Base-by-base conservation (phyloP, 2,797 vertebrate species). In the Rhinichthys osculus region DNA sequence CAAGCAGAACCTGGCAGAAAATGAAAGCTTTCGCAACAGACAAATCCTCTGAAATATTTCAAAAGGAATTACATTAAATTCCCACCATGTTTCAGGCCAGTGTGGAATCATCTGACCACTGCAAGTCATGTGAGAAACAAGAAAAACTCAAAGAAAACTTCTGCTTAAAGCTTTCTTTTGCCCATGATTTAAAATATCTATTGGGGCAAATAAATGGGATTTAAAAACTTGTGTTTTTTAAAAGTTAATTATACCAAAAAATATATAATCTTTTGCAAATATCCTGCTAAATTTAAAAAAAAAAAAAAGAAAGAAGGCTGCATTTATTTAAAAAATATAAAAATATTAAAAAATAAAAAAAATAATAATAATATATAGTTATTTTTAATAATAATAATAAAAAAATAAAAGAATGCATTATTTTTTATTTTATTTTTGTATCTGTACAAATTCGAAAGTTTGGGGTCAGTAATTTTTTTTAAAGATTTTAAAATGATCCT, bases 31-130 rank as follows among this genome's bases (percentile, higher is more conserved):
- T 76, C 73, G 21, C 35, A 57, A 82, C 50, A 54, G 66, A 71
- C 78, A 80, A 80, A 80, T 80, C 78, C 78, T 80, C 78, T 35
- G n/a, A 80, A 71, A 71, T 70, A 82, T 82, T 71, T 27, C 66
- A 40, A 40, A 50, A 71, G 67, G 67, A 71, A 21, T 82, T 71
- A 82, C 17, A 71, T 14, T 0, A 30, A 57, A 82, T 30, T 71
- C 80, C 33, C 80, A 47, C 19, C 27, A 9, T 6, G 8, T 40
- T 54, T 54, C 66, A 27, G 66, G 47, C 47, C 44, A 7, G 47
- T 2, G 66, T 27, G 59, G 27, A 80, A 47, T 80, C 78, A 80
- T n/a, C 42, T 80, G 78, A 80, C 62, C 59, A 67, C 3, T 35
- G n/a, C 62, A 23, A 35, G 17, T 50, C 42, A 80, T 80, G 78